phyloP scores from a whole-genome alignment of 2,113 vertebrate genomes.

The Poecile atricapillus region DNA sequence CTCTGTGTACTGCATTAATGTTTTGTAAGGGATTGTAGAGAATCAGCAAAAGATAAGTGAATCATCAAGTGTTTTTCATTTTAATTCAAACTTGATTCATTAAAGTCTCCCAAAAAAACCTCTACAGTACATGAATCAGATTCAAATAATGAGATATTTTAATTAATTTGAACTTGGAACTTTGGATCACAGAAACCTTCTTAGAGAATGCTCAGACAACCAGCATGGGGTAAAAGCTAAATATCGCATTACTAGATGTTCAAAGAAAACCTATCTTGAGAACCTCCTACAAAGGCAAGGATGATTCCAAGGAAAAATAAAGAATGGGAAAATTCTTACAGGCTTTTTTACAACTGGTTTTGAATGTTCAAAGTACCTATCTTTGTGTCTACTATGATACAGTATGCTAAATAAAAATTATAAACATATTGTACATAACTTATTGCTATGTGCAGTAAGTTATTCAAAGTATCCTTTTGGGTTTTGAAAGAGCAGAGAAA shows the following conservation, averaged over 20 bases:
- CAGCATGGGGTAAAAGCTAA: slow-evolving; percentile 40
- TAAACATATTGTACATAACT: background rate
- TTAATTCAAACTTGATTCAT: background rate
- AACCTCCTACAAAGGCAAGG: background rate
- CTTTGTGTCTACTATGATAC: background rate
- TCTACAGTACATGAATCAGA: background rate
- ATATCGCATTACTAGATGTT: background rate
- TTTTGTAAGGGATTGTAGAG: background rate
- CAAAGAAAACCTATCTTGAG: slow-evolving; percentile 22
- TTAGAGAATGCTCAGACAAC: slow-evolving; percentile 6
- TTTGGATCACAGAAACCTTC: slow-evolving; percentile 25
- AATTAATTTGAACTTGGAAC: slow-evolving; percentile 45
- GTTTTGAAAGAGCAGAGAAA: background rate
- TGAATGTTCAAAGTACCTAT: background rate
- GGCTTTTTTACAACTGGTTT: background rate
- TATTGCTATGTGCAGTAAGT: background rate
- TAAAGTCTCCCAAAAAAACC: background rate
- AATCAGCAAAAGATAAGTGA: background rate
- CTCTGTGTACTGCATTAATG: background rate
- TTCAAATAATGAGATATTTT: slow-evolving; percentile 39
- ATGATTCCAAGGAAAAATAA: background rate
- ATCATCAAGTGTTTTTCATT: background rate
- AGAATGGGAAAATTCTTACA: background rate
- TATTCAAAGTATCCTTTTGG: background rate
- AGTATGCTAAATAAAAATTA: background rate